phyloP scores from a whole-genome alignment of 2,888 invertebrate genomes.

The Patella pellucida region DNA sequence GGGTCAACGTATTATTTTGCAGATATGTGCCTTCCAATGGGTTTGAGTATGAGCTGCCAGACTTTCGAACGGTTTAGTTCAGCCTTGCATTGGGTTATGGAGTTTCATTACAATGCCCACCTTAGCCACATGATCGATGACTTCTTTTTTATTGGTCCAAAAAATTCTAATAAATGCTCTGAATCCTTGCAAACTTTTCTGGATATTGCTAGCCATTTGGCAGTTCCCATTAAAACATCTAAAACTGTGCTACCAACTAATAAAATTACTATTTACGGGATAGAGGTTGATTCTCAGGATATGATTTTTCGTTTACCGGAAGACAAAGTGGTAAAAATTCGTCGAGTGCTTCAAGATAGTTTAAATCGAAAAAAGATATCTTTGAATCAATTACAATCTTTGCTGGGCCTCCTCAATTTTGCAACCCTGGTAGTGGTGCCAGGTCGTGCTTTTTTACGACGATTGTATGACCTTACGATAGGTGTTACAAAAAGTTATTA shows the following conservation, averaged over 20 bases:
- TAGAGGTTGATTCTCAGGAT: neutral
- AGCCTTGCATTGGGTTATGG: conserved; percentile 6
- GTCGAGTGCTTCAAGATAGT: too few relatives aligned
- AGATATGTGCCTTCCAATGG: conserved; percentile 2
- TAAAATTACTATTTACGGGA: neutral
- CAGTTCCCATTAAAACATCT: neutral
- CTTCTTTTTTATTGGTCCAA: neutral
- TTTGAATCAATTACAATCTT: too few relatives aligned
- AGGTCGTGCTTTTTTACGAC: too few relatives aligned
- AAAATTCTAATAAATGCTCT: neutral
- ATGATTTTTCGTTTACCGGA: conserved; percentile 4
- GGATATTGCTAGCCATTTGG: neutral
- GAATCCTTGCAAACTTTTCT: neutral
- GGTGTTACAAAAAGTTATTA: too few relatives aligned
- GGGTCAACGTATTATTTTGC: neutral
- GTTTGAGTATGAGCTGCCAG: neutral
- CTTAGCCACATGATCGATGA: neutral
- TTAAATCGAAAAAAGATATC: too few relatives aligned
- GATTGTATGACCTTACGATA: too few relatives aligned
- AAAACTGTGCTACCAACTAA: neutral
- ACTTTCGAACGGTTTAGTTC: neutral
- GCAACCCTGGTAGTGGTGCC: too few relatives aligned
- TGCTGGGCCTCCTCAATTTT: too few relatives aligned
- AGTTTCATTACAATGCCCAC: neutral
- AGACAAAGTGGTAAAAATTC: neutral